Conservation (phyloP, 2,797 vertebrate species). For the Chrysocyon brachyurus region DNA sequence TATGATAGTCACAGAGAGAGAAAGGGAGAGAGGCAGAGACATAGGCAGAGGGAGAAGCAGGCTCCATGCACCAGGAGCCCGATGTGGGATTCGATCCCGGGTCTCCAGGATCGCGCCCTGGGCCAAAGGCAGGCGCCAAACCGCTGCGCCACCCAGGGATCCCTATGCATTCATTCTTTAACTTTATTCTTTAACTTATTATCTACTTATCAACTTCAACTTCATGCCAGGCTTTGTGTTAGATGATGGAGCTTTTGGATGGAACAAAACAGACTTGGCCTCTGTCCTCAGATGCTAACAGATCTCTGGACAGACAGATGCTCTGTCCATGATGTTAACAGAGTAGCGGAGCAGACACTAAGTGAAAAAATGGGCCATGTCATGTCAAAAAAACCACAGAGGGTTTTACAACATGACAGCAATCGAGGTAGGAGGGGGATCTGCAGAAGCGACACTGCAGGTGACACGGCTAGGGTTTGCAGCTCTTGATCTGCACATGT, state of each 20-base stretch:
- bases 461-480: not conserved
- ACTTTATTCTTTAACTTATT: not conserved
- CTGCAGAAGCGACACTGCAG: not conserved
- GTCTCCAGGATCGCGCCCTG: no score
- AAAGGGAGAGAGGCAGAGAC: no score
- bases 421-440: not conserved
- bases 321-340: not conserved
- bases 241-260: not conserved
- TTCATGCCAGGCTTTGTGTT: not conserved
- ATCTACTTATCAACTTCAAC: not conserved
- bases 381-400: not conserved
- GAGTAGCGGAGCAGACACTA: not conserved
- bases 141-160: no score
- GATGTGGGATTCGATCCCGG: no score
- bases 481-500: not conserved
- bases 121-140: no score
- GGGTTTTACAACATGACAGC: not conserved
- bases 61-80: no score
- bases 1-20: no score
- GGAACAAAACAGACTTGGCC: not conserved
- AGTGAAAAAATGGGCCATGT: not conserved
- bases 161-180: no score
- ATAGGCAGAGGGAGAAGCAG: no score
- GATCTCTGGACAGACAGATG: no score
- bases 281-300: not conserved